Percentiles rank a stretch among this genome's conserved stretches.
phyloP scores from a whole-genome alignment of 2,113 vertebrate species.

The Oplegnathus fasciatus region DNA sequence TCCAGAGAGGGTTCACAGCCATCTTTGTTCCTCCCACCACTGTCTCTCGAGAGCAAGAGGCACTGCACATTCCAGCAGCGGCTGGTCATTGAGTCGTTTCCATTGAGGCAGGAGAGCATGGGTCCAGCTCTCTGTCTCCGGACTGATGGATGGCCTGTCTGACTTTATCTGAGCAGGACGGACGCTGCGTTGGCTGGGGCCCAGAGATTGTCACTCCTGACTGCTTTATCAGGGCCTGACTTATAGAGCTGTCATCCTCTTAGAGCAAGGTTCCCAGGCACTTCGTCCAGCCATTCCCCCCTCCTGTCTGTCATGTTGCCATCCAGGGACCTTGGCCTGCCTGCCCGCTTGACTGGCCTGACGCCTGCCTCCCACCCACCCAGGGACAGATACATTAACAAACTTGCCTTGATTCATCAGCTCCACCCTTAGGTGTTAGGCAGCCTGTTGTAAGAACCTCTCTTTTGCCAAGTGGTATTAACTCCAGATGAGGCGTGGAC shows the following conservation, averaged over 20 bases:
- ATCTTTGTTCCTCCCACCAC: slow-evolving; percentile 68
- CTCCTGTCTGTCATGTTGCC: slow-evolving; percentile 66
- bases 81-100: slow-evolving; percentile 65
- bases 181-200: slow-evolving; percentile 74
- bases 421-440: slow-evolving; percentile 50
- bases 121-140: slow-evolving; percentile 66
- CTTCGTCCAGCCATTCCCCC: slow-evolving; percentile 42
- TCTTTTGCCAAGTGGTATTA: slow-evolving; percentile 50
- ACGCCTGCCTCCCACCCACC: slow-evolving; percentile 41
- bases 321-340: slow-evolving; percentile 62
- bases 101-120: slow-evolving; percentile 61
- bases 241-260: slow-evolving; percentile 81
- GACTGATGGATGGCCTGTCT: slow-evolving; percentile 83
- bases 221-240: slow-evolving; percentile 80
- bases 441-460: slow-evolving; percentile 35
- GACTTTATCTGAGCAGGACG: slow-evolving; percentile 81
- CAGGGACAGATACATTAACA: slow-evolving; percentile 59
- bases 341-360: slow-evolving; percentile 31
- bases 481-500: slow-evolving; percentile 47
- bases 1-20: slow-evolving; percentile 50
- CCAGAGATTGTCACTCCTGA: slow-evolving; percentile 77
- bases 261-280: slow-evolving; percentile 73
- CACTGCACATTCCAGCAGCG: slow-evolving; percentile 72
- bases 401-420: slow-evolving; percentile 62
- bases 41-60: slow-evolving; percentile 61